Conservation (phyloP, 2,113 vertebrate genomes). For the Cacatua alba region DNA sequence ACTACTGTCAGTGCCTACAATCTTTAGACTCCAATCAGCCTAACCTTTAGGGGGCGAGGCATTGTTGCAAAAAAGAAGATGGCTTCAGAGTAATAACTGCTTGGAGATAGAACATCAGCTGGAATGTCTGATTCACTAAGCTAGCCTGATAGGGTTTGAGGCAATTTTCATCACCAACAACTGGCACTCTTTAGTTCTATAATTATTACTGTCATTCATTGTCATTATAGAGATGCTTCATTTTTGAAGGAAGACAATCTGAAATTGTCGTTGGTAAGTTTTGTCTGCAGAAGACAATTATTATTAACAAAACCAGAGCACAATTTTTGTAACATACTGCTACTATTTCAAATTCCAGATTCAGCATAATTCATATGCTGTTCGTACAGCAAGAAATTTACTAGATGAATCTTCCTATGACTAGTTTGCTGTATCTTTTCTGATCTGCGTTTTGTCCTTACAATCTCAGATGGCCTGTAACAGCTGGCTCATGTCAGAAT, state of each 20-base stretch:
- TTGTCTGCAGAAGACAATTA: neutral
- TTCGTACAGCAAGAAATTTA: neutral
- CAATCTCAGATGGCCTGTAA: neutral
- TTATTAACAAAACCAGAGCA: neutral
- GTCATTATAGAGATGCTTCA: neutral
- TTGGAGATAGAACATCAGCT: neutral
- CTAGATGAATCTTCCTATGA: neutral
- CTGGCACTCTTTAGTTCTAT: neutral
- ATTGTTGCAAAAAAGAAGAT: neutral
- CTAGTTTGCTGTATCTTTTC: neutral
- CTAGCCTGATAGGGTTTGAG: neutral
- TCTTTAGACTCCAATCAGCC: neutral
- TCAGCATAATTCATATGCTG: neutral
- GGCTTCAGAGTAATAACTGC: neutral
- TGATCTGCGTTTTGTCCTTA: neutral
- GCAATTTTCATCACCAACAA: neutral
- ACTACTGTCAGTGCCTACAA: neutral
- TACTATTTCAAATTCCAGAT: neutral
- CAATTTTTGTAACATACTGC: neutral
- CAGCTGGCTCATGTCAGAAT: neutral
- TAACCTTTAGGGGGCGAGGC: neutral
- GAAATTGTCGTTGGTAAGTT: neutral
- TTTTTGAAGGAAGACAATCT: neutral
- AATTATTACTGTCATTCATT: neutral
- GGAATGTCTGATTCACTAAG: neutral